Base-by-base conservation (phyloP, 30 jellyfish, hydroid and myxozoan species). In the Clytia hemisphaerica region DNA sequence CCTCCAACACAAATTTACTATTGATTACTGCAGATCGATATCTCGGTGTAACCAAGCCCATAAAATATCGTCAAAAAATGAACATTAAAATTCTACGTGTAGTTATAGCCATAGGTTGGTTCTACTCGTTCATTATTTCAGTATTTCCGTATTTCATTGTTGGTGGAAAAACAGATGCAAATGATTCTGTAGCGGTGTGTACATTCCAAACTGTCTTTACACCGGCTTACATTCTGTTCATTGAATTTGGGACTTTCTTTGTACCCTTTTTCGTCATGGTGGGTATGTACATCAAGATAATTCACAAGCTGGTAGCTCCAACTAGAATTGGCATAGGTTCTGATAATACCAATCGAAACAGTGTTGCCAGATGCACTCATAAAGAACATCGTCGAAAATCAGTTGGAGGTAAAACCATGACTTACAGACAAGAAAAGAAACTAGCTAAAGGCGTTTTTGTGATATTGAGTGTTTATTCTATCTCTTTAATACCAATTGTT, bases 1-100 rank as follows among this genome's bases (percentile, higher is more conserved):
- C 78, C 3, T 24, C 93, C 16, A 78, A 78, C 22, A 67, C 37
- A 65, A 67, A 67, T 58, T 46, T 78, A n/a, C 79, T 78, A 16
- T 73, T 78, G 51, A 21, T 78, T 16, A 78, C 93, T 1, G n/a
- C 50, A 37, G 93, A 78, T 58, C 48, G 93, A 59, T 78, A 37
- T 24, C 58, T 61, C 36, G 93, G 83, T 28, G 58, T 78, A 34
- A 67, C 59, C 28, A 69, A 67, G 32, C 77, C 78, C 15, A 25
- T 78, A 32, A 34, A 61, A 4, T 78, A 66, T 60, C 68, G 61
- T 29, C 44, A 49, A 26, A 42, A 27, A 38, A 40, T 78, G 65
- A 57, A 32, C 22, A 70, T 67, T 9, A 26, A 29, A 4, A 72
- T 46, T 61, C 72, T 78, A 69, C 30, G 30, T 28, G 22, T 45